A percentile compares a stretch with the other conserved stretches of the same genome.
Evolutionary conservation across 2,797 vertebrate species (phyloP).

Genomic region (Arrhamphus sclerolepis): DNA sequence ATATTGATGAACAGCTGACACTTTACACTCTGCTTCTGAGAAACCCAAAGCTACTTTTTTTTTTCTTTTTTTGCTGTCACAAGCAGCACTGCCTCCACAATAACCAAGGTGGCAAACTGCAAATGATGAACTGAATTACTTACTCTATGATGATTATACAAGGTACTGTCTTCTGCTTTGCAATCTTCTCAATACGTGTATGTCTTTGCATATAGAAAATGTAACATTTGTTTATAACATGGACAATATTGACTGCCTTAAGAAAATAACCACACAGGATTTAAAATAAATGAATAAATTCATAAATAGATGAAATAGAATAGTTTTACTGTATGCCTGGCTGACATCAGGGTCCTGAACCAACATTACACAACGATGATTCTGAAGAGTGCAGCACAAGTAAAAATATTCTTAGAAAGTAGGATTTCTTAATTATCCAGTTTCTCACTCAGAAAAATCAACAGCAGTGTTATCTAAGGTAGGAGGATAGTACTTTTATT

Average conservation of each 20-base stretch:
- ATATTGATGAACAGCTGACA: conserved; percentile 65
- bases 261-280: too few relatives aligned
- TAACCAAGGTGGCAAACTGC: conserved; percentile 11
- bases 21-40: conserved; percentile 40
- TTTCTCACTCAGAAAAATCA: too few relatives aligned
- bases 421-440: neutral
- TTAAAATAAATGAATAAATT: too few relatives aligned
- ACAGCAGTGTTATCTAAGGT: too few relatives aligned
- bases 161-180: neutral
- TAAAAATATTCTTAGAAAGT: conserved; percentile 1
- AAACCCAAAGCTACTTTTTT: conserved; percentile 13
- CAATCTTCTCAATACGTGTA: neutral
- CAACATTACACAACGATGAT: neutral
- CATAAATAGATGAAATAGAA: too few relatives aligned
- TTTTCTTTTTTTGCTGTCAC: conserved; percentile 42
- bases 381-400: neutral
- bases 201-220: neutral
- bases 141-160: conserved; percentile 1
- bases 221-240: neutral
- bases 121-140: neutral
- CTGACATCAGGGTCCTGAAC: too few relatives aligned
- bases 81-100: conserved; percentile 37
- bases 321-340: too few relatives aligned
- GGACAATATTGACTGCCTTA: too few relatives aligned
- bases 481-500: too few relatives aligned